These are phyloP conservation scores for Amblyopsis hoosieri DNA, from an alignment of 2,797 vertebrate genomes.

Conservation along the genomic window DNA sequence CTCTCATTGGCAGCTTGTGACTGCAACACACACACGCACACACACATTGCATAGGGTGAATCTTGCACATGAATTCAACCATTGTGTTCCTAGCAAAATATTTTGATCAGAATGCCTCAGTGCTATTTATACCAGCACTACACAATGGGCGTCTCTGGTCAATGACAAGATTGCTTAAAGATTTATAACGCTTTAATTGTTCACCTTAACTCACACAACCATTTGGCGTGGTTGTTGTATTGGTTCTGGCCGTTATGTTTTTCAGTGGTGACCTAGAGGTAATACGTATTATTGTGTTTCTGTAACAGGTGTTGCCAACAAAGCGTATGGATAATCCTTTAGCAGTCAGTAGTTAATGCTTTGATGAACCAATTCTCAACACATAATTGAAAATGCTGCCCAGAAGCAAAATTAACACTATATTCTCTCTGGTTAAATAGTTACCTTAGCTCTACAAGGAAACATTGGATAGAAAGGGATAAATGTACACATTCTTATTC, in stretches of 20 bases:
- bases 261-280: conserved; percentile 49
- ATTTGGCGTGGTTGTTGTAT: conserved; percentile 22
- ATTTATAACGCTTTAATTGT: conserved; percentile 59
- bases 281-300: conserved; percentile 62
- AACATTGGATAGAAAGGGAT: too few species aligned
- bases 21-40: conserved; percentile 43
- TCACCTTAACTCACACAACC: conserved; percentile 48
- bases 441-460: too few species aligned
- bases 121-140: conserved; percentile 68
- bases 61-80: conserved; percentile 74
- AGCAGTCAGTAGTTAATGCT: conserved; percentile 55
- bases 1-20: conserved; percentile 80
- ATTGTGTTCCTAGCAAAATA: conserved; percentile 71
- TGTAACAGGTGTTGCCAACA: conserved; percentile 68
- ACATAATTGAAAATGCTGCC: conserved; percentile 36
- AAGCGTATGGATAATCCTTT: conserved; percentile 54
- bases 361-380: conserved; percentile 56
- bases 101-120: conserved; percentile 67
- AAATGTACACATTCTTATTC: too few species aligned
- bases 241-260: conserved; percentile 34
- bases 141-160: conserved; percentile 55
- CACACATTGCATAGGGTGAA: conserved; percentile 58
- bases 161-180: conserved; percentile 27
- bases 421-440: too few species aligned
- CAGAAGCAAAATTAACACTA: too few species aligned